These are phyloP conservation scores for Chelmon rostratus DNA, from an alignment of 2,797 vertebrate genomes.

Conservation along the genomic window DNA sequence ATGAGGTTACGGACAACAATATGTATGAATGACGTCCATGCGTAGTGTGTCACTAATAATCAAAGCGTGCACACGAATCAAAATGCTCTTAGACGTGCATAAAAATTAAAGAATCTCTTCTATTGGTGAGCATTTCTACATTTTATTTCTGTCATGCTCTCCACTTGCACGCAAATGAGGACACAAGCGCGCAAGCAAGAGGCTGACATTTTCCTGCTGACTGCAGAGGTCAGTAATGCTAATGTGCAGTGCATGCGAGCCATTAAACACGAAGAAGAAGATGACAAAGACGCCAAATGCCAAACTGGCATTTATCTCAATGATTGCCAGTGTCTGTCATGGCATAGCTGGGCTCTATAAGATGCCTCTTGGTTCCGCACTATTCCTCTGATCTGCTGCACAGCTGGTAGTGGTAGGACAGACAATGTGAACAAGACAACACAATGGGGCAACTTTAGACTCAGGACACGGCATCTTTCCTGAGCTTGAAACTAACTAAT, in stretches of 20 bases:
- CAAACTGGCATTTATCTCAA: not conserved
- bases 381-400: not conserved
- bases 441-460: not conserved
- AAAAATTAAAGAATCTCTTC: not conserved
- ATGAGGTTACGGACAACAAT: not conserved
- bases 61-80: not conserved
- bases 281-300: not conserved
- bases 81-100: not conserved
- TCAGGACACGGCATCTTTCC: rapidly evolving
- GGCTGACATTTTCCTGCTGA: not conserved
- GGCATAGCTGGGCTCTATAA: not conserved
- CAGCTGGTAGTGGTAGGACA: not conserved
- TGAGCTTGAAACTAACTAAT: slow-evolving; percentile 11
- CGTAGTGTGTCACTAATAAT: not conserved
- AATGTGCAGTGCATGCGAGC: not conserved
- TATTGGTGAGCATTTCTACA: not conserved
- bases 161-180: not conserved
- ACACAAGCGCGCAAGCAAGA: not conserved
- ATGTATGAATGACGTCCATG: not conserved
- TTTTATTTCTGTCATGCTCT: not conserved
- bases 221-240: not conserved
- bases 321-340: not conserved
- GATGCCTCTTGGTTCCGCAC: not conserved
- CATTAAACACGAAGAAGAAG: not conserved
- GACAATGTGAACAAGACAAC: not conserved